Evolutionary conservation across 64 coral and sea anemone species (phyloP).

Genomic region (Stichodactyla helianthus): DNA sequence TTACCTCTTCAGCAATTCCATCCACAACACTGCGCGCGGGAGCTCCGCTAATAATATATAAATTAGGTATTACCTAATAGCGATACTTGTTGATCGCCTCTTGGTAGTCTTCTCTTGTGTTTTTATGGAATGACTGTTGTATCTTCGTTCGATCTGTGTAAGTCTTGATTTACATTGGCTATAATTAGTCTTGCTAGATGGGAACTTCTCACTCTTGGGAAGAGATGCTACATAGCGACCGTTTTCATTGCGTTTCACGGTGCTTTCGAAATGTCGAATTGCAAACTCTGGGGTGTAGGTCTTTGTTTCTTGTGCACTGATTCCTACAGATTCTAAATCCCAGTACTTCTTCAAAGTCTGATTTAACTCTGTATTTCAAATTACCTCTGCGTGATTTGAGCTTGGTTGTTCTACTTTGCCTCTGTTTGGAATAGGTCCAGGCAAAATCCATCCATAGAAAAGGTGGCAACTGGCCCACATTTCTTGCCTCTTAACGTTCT

Average conservation of each 20-base stretch:
- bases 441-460: conserved; percentile 22
- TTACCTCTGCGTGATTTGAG: conserved; percentile 5
- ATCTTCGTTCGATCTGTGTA: neutral
- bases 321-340: too few relatives aligned
- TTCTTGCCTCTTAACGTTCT: neutral
- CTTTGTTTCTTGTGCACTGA: neutral
- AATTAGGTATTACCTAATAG: too few relatives aligned
- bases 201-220: conserved; percentile 2
- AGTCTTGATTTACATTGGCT: conserved; percentile 2
- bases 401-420: neutral
- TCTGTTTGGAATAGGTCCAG: neutral
- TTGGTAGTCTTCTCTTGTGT: neutral
- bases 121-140: neutral
- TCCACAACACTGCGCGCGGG: too few relatives aligned
- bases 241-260: neutral
- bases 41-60: too few relatives aligned
- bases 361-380: neutral
- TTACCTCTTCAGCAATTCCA: neutral
- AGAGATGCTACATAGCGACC: conserved; percentile 1
- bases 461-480: neutral
- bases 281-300: conserved; percentile 1
- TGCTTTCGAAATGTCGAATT: neutral
- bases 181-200: neutral
- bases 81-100: conserved; percentile 22
- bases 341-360: neutral